Base-by-base conservation (phyloP, 2,113 vertebrate genomes). In the Excalfactoria chinensis region DNA sequence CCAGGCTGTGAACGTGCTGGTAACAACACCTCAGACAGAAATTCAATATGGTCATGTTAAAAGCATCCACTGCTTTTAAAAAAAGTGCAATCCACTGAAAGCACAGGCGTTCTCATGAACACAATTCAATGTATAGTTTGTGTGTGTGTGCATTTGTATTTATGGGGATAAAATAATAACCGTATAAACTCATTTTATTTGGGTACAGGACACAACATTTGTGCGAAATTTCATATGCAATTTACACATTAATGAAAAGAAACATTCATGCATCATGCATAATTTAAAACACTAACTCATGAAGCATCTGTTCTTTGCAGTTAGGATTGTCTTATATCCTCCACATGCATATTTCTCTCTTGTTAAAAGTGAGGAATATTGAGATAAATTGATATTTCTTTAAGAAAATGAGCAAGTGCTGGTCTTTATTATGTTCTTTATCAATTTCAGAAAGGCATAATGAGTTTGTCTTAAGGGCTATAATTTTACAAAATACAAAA, bases 271-370 rank as follows among this genome's bases (percentile, higher is more conserved):
- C 68, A 58, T 37, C 62, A 81, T 95, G 49, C 48, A 93, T 96
- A 97, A 95, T 96, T 96, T 95, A 97, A 94, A 71, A 71, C 11
- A 58, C 16, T 78, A 87, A 96, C 92, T 26, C 62, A 72, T 63
- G 70, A 86, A 94, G 34, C 74, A 96, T 92, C 81, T 96, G 93
- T 93, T 95, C 83, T 60, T 30, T 56, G 12, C 74, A 90, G 74
- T 80, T 84, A 72, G 56, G 51, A 89, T 86, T 86, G 40, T 46
- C 69, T 95, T 8, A 9, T 89, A 77, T 86, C 84, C 43, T 97
- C 53, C 32, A 77, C 60, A 73, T 55, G 26, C 21, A n/a, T 84
- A 73, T 94, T 94, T 84, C 53, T 93, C 25, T 55, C 43, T 84
- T 88, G 10, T 79, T 67, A 86, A 43, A 88, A 55, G 6, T 53